Evolutionary conservation across 92 coral and sea anemone species (phyloP), one percentile per base, ranked within the genome.

Genomic region (Paramuricea clavata): DNA sequence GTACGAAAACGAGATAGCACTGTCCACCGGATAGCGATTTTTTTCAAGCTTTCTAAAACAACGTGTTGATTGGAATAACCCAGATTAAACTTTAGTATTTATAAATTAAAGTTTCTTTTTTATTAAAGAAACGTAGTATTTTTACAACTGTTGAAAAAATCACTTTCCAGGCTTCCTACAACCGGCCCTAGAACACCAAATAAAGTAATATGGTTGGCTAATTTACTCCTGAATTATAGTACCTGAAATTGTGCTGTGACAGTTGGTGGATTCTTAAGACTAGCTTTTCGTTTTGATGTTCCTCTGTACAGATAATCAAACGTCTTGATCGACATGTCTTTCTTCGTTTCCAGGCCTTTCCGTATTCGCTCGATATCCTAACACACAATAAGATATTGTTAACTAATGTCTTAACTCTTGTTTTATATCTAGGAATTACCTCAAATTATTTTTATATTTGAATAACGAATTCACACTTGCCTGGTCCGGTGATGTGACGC

Each of bases 171-270:
- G n/a, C n/a, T n/a, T n/a, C n/a, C n/a, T n/a, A n/a, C n/a, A n/a
- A n/a, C n/a, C n/a, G n/a, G n/a, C n/a, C n/a, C n/a, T n/a, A n/a
- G n/a, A n/a, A n/a, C n/a, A n/a, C n/a, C n/a, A n/a, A n/a, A n/a
- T n/a, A n/a, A n/a, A n/a, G n/a, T n/a, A n/a, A n/a, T n/a, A n/a
- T n/a, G n/a, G n/a, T n/a, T n/a, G n/a, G n/a, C n/a, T n/a, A n/a
- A n/a, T n/a, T n/a, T n/a, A n/a, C 44, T 39, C 44, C 5, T 39
- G 22, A 21, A 54, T 1, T 10, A 3, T 0, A 90, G 76, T 34
- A 97, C 99, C 98, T 97, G 99, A 68, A 97, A 97, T 88, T 97
- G 99, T 0, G 99, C 99, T 44, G 96, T 97, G 72, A 97, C 99
- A 16, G 99, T 97, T 1, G 99, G 99, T 0, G 99, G 99, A 72